These are phyloP conservation scores for Marisa cornuarietis DNA, from an alignment of 1,140 invertebrate species.

Conservation along the genomic window DNA sequence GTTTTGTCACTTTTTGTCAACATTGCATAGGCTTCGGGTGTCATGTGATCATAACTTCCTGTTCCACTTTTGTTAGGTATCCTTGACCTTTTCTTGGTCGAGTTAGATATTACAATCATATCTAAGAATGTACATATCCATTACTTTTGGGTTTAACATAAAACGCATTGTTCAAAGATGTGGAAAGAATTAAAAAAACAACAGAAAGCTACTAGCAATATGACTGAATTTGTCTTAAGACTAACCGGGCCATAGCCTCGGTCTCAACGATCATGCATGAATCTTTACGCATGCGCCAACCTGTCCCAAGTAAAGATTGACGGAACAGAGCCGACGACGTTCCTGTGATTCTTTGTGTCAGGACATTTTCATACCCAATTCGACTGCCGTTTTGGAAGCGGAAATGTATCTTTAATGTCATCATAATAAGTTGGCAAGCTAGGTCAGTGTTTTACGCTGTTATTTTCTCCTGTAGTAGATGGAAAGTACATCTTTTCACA, in stretches of 20 bases:
- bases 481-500: background rate
- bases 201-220: background rate
- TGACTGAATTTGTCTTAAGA: background rate
- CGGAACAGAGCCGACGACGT: constrained; percentile 16
- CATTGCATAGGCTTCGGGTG: constrained; percentile 5
- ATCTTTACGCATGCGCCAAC: constrained; percentile 20
- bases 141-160: background rate
- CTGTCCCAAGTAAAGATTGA: constrained; percentile 18
- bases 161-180: background rate
- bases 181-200: background rate
- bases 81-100: constrained; percentile 19
- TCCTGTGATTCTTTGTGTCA: constrained; percentile 23
- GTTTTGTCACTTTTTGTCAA: constrained; percentile 13
- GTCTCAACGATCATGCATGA: constrained; percentile 6
- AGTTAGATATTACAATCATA: background rate
- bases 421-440: background rate
- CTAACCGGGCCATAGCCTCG: constrained; percentile 2
- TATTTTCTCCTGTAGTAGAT: background rate
- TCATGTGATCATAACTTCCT: constrained; percentile 28
- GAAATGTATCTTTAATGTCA: constrained; percentile 11
- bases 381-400: background rate
- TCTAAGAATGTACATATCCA: background rate
- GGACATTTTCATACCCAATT: background rate
- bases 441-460: background rate
- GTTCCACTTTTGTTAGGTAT: background rate